These are phyloP conservation scores for Conopomorpha cramerella DNA, from an alignment of 1,140 invertebrate species.

Conservation along the genomic window DNA sequence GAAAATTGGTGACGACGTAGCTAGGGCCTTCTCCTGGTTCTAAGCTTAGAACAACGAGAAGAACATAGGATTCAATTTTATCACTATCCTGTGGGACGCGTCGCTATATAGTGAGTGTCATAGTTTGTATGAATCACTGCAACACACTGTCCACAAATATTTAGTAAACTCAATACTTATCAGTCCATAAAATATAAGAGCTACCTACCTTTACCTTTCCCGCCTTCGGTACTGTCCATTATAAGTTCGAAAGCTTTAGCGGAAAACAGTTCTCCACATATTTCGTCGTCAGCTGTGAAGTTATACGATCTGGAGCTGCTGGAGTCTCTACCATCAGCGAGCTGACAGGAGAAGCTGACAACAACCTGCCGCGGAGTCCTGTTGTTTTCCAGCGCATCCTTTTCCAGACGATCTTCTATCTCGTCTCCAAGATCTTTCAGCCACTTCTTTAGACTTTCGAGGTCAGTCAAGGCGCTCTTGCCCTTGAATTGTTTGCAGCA, in stretches of 20 bases:
- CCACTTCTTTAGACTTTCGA: slow-evolving; percentile 81
- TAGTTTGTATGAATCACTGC: too few species aligned
- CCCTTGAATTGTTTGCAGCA: slow-evolving; percentile 95
- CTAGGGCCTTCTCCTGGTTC: too few species aligned
- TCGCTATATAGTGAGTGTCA: too few species aligned
- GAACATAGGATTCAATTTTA: too few species aligned
- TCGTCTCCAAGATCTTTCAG: slow-evolving; percentile 78
- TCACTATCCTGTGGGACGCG: too few species aligned
- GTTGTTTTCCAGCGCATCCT: slow-evolving; percentile 76
- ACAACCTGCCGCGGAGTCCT: slow-evolving; percentile 69
- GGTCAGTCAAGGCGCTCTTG: slow-evolving; percentile 72
- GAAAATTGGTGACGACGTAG: too few species aligned
- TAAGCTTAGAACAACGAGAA: too few species aligned
- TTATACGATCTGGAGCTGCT: slow-evolving; percentile 64
- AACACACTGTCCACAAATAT: too few species aligned
- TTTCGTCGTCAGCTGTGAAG: slow-evolving; percentile 65
- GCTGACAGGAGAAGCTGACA: slow-evolving; percentile 59
- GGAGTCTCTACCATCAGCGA: slow-evolving; percentile 62
- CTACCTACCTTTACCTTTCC: slow-evolving; percentile 29
- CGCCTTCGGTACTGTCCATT: slow-evolving; percentile 37
- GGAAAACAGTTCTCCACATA: slow-evolving; percentile 44
- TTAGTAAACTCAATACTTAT: too few species aligned
- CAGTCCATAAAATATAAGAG: too few species aligned
- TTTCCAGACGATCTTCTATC: slow-evolving; percentile 81
- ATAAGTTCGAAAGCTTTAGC: slow-evolving; percentile 66